Base-by-base conservation (phyloP, 2,113 vertebrate species). In the Caranx ignobilis region DNA sequence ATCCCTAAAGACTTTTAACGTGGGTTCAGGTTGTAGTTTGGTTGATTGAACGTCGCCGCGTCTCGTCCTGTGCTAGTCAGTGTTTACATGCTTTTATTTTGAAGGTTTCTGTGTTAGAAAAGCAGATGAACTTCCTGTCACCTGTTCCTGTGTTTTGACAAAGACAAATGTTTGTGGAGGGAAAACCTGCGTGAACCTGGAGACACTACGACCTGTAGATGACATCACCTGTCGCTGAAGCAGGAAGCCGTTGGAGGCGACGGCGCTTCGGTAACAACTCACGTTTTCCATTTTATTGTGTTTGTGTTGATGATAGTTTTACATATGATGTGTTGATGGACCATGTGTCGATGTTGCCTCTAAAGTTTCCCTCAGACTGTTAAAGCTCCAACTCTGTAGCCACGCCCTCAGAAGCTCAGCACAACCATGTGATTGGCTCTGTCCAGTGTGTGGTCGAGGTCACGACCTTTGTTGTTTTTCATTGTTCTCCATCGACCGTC, bases 341-440 rank as follows among this genome's bases (percentile, higher is more conserved):
- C n/a, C n/a, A 26, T 26, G 26, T 26, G 26, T 26, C 1, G 35
- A 86, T 82, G 91, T 26, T 92, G 87, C 89, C 89, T 94, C 60
- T 41, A 10, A 41, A 41, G 45, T 83, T 76, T 50, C 77, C 83
- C 77, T 83, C 75, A 66, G 89, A 93, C 88, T 92, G 90, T 94
- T 91, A 26, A 26, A 86, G 82, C 71, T 75, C 68, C 61, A 81
- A 75, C 65, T 26, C 8, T 83, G 88, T 91, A 91, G 87, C 88
- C 83, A 89, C 82, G 88, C 75, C 35, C 61, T 15, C 26, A 71
- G 68, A 68, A 81, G 57, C 54, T 64, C 39, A 64, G 26, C 26
- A 26, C 26, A 26, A 26, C 26, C 26, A 83, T 80, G 90, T 80
- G 86, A 85, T 64, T 5, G 50, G 60, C 8, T 2, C 63, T 31